Evolutionary conservation across 1,140 invertebrate genomes (phyloP), one percentile per base, ranked within the genome.

Genomic region (Delia radicum): DNA sequence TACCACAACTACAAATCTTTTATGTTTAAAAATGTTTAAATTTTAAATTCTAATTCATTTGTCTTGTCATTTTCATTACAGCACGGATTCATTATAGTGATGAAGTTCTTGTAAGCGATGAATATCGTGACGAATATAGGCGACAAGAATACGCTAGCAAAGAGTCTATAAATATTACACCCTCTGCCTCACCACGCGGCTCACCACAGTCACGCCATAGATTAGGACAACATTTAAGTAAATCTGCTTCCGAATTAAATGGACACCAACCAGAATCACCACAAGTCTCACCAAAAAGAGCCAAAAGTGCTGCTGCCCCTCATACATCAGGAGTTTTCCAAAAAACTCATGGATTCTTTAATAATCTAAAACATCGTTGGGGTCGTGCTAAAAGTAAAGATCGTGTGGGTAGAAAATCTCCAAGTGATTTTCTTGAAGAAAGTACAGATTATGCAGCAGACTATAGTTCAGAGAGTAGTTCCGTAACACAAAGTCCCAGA

Each of bases 371-470:
- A 81, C 91, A 89, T 80, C 90, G 91, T 21, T 92, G 91, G 91
- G 87, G 88, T 18, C 87, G 91, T 2, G 89, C 89, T 29, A 87
- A 89, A 12, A 91, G 90, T 80, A 91, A 91, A 84, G 91, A 92
- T 78, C 81, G 90, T 1, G 77, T 86, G 31, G 80, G 88, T 5
- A 87, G 87, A 72, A 88, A 88, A 79, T 87, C 87, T 0, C 87
- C 85, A 6, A 83, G 79, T 46, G 85, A 88, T 74, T 85, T 84
- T 26, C 82, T 85, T 0, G 88, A 89, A 77, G 87, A 87, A 79
- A 92, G 87, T 85, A 92, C 87, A 75, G 91, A 94, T 79, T 93
- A 93, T 85, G 91, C 91, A 2, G 92, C 91, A 13, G 92, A 93
- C 86, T 91, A 91, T 78, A 93, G 91, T 46, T 92, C 90, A 10